phyloP scores from a whole-genome alignment of 2,888 invertebrate genomes.

The Rhingia campestris region DNA sequence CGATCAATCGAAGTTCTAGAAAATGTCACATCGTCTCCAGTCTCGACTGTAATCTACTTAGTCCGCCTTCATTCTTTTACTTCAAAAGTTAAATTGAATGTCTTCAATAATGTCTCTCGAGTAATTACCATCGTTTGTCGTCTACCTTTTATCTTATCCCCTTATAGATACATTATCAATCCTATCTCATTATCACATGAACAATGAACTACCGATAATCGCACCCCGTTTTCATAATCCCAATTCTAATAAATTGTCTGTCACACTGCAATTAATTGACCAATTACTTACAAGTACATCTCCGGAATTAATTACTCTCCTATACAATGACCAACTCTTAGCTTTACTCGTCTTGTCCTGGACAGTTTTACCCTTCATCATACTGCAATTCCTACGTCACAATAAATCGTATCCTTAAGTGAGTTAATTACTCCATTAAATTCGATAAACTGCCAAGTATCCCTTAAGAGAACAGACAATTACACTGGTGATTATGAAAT shows the following conservation, averaged over 20 bases:
- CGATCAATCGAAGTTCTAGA: too few relatives aligned
- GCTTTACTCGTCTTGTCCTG: neutral
- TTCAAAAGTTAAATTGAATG: too few relatives aligned
- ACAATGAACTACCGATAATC: neutral
- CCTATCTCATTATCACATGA: neutral
- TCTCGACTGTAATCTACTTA: too few relatives aligned
- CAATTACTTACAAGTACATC: neutral
- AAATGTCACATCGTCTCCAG: too few relatives aligned
- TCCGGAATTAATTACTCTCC: neutral
- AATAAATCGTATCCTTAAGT: conserved; percentile 25
- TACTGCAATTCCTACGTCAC: neutral
- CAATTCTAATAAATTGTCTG: conserved; percentile 1
- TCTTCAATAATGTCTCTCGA: too few relatives aligned
- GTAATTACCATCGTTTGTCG: too few relatives aligned
- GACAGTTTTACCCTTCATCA: neutral
- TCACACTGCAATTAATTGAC: conserved; percentile 10
- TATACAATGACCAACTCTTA: neutral
- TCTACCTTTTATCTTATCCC: too few relatives aligned
- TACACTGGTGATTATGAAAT: conserved; percentile 11
- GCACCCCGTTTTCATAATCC: neutral
- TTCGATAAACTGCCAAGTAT: neutral
- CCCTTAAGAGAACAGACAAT: neutral
- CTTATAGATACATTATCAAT: neutral
- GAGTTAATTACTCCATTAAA: conserved; percentile 5
- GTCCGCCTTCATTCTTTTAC: too few relatives aligned